Conservation (phyloP, 2,888 invertebrate species). For the Geophilus truncorum region DNA sequence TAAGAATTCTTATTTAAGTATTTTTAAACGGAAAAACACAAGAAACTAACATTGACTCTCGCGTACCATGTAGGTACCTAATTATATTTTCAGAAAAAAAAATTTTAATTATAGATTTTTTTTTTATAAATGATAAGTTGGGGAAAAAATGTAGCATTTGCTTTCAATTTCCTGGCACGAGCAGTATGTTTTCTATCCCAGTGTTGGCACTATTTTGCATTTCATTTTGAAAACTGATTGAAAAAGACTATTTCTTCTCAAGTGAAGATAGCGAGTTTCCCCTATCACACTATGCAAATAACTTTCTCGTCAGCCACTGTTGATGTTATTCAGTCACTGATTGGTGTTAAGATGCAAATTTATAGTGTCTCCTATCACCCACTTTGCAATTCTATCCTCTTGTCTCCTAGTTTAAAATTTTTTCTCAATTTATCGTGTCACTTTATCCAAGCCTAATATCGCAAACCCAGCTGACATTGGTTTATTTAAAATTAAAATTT, state of each 20-base stretch:
- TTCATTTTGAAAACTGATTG: conserved; percentile 24
- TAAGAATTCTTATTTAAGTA: no score
- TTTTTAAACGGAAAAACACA: no score
- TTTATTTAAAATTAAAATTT: conserved; percentile 18
- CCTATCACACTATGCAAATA: conserved; percentile 27
- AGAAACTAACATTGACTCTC: no score
- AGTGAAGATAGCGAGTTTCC: conserved; percentile 22
- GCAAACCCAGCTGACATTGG: conserved; percentile 18
- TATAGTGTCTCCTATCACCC: conserved; percentile 23
- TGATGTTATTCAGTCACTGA: conserved; percentile 21
- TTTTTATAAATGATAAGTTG: neutral
- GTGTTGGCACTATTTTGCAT: neutral
- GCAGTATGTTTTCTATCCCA: neutral
- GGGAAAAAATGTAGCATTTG: neutral
- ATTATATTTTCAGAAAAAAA: no score
- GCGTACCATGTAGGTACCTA: no score
- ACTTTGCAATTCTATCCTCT: conserved; percentile 24
- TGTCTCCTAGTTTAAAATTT: conserved; percentile 16
- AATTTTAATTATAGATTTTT: no score
- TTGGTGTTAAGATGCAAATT: conserved; percentile 25
- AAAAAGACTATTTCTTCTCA: conserved; percentile 17
- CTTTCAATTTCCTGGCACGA: neutral
- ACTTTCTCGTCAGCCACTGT: conserved; percentile 27
- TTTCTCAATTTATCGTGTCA: conserved; percentile 10
- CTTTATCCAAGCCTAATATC: conserved; percentile 16